Conservation (phyloP, 2,888 invertebrate genomes). For the Loripinus fragilis region DNA sequence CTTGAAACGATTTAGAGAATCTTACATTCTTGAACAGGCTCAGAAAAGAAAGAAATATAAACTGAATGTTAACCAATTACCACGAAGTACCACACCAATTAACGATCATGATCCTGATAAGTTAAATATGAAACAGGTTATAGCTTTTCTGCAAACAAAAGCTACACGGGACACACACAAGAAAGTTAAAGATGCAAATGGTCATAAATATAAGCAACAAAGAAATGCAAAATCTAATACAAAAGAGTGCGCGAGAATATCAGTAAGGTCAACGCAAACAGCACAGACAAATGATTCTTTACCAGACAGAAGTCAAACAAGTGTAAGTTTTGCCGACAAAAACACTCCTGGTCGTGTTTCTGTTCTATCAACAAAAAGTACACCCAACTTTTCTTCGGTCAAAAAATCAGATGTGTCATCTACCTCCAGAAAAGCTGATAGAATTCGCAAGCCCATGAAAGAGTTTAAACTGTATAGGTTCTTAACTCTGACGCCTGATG, state of each 20-base stretch:
- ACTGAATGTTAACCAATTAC: slow-evolving; percentile 72
- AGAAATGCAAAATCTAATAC: background rate
- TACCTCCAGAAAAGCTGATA: slow-evolving; percentile 34
- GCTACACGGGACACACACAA: slow-evolving; percentile 46
- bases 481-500: slow-evolving; percentile 65
- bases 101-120: slow-evolving; percentile 77
- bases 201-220: background rate
- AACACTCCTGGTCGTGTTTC: slow-evolving; percentile 46
- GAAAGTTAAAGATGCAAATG: slow-evolving; percentile 18
- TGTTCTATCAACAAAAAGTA: slow-evolving; percentile 58
- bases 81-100: slow-evolving; percentile 74
- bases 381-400: slow-evolving; percentile 47
- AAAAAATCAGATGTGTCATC: slow-evolving; percentile 20
- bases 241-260: slow-evolving; percentile 1
- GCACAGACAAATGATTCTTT: background rate
- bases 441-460: slow-evolving; percentile 47
- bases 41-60: slow-evolving; percentile 66
- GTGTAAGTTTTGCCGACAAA: background rate
- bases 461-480: slow-evolving; percentile 72
- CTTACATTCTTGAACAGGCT: slow-evolving; percentile 60
- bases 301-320: slow-evolving; percentile 7
- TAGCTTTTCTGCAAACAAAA: slow-evolving; percentile 71
- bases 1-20: slow-evolving; percentile 60
- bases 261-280: background rate
- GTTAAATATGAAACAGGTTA: slow-evolving; percentile 77